A percentile compares a stretch with the other conserved stretches of the same genome.
Conservation (phyloP, 2,797 vertebrate species). For the Gymnothorax javanicus region DNA sequence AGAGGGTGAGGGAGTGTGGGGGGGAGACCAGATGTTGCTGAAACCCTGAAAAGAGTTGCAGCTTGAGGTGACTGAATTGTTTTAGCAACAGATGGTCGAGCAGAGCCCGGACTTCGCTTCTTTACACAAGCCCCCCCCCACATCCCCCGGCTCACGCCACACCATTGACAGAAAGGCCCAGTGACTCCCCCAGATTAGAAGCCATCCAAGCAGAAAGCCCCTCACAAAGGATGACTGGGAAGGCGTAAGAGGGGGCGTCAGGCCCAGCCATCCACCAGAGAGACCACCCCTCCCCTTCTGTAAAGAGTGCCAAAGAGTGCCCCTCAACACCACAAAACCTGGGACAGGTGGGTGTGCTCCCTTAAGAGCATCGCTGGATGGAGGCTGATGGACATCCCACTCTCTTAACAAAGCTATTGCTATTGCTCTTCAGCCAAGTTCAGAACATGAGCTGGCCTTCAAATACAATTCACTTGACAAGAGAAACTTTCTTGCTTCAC, state of each 20-base stretch:
- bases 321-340: background rate
- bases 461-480: too few species aligned
- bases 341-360: background rate
- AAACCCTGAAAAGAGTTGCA: conserved; percentile 34
- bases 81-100: conserved; percentile 61
- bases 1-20: conserved; percentile 16
- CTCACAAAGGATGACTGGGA: conserved; percentile 32
- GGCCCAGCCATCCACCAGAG: background rate
- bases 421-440: too few species aligned
- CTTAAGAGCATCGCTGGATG: background rate
- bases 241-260: background rate
- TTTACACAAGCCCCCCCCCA: background rate
- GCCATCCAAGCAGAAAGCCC: conserved; percentile 41
- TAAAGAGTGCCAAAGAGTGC: too few species aligned
- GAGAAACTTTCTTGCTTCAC: too few species aligned
- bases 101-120: conserved; percentile 19
- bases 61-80: conserved; percentile 44
- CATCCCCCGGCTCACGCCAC: conserved; percentile 28
- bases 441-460: too few species aligned
- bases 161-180: conserved; percentile 22
- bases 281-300: background rate
- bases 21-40: conserved; percentile 42
- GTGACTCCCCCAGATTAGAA: conserved; percentile 15
- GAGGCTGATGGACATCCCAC: too few species aligned
- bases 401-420: too few species aligned